phyloP scores from a whole-genome alignment of 1,140 invertebrate species.

The Leptoteleia sp. region DNA sequence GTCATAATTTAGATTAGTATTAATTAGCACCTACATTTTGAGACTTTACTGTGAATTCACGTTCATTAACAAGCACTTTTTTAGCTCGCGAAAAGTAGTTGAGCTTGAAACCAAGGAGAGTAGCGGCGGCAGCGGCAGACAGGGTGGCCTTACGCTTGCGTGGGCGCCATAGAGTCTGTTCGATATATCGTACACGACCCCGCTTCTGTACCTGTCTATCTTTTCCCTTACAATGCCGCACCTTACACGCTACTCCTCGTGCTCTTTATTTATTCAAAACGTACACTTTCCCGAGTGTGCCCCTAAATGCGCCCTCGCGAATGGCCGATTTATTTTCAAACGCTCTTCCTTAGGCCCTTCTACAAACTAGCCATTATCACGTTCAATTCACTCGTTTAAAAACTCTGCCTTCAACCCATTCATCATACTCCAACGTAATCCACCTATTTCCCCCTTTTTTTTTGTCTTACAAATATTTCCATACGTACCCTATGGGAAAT shows the following conservation, averaged over 20 bases:
- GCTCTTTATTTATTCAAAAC: slow-evolving; percentile 65
- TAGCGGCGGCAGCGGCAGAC: slow-evolving; percentile 17
- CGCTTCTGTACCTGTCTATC: slow-evolving; percentile 35
- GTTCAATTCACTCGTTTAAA: slow-evolving; percentile 1
- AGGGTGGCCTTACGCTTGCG: slow-evolving; percentile 68
- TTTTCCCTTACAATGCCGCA: slow-evolving; percentile 43
- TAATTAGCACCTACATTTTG: too few species aligned
- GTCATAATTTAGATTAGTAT: too few species aligned
- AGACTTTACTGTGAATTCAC: too few species aligned
- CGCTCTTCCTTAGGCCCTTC: not conserved
- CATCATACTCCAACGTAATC: too few species aligned
- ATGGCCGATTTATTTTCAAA: slow-evolving; percentile 27
- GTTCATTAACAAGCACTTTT: slow-evolving; percentile 11
- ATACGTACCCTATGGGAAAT: too few species aligned
- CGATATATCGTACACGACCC: slow-evolving; percentile 59
- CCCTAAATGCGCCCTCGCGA: slow-evolving; percentile 24
- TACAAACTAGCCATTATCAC: slow-evolving; percentile 3
- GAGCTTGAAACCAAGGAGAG: slow-evolving; percentile 20
- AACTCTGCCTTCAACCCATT: not conserved
- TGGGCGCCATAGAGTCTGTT: slow-evolving; percentile 74
- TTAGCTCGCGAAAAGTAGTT: slow-evolving; percentile 1
- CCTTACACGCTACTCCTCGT: slow-evolving; percentile 41
- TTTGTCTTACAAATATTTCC: too few species aligned
- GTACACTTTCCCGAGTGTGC: slow-evolving; percentile 34
- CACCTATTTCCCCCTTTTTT: too few species aligned